These are phyloP conservation scores for Catocala nupta DNA, from an alignment of 2,888 invertebrate species.

Conservation along the genomic window DNA sequence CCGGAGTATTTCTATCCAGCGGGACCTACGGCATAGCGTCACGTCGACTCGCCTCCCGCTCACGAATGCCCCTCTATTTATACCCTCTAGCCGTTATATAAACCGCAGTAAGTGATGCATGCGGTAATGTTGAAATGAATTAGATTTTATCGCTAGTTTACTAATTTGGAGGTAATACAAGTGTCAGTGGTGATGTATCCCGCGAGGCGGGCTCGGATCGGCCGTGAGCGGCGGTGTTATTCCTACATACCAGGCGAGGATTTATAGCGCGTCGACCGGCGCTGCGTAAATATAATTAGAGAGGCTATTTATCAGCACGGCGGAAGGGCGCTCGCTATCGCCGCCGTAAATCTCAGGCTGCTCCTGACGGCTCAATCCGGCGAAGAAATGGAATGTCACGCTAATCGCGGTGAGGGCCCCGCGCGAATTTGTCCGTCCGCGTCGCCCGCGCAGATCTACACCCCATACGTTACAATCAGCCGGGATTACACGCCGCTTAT, in stretches of 20 bases:
- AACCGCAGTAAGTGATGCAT: slow-evolving; percentile 41
- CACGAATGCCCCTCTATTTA: slow-evolving; percentile 57
- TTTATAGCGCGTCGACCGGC: slow-evolving; percentile 81
- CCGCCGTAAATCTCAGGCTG: slow-evolving; percentile 78
- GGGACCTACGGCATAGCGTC: slow-evolving; percentile 70
- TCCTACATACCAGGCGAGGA: slow-evolving; percentile 75
- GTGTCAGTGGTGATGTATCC: slow-evolving; percentile 71
- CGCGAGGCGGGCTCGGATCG: slow-evolving; percentile 63
- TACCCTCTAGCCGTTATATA: slow-evolving; percentile 40
- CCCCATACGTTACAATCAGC: slow-evolving; percentile 71
- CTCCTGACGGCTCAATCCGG: slow-evolving; percentile 83
- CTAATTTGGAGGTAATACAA: slow-evolving; percentile 72
- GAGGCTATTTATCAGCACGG: slow-evolving; percentile 84
- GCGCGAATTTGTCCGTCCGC: slow-evolving; percentile 62
- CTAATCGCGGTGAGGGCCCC: slow-evolving; percentile 51
- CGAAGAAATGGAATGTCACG: slow-evolving; percentile 72
- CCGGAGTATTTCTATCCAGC: slow-evolving; percentile 76
- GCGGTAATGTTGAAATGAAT: slow-evolving; percentile 60
- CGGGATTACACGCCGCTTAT: slow-evolving; percentile 39
- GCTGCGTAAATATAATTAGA: slow-evolving; percentile 87
- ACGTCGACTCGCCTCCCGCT: slow-evolving; percentile 71
- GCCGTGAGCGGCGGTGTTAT: slow-evolving; percentile 74
- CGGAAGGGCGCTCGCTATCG: slow-evolving; percentile 83
- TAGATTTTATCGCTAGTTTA: slow-evolving; percentile 66
- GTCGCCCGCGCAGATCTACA: slow-evolving; percentile 44